Evolutionary conservation across 2,888 invertebrate genomes (phyloP).

Genomic region (Tenthredo livida): DNA sequence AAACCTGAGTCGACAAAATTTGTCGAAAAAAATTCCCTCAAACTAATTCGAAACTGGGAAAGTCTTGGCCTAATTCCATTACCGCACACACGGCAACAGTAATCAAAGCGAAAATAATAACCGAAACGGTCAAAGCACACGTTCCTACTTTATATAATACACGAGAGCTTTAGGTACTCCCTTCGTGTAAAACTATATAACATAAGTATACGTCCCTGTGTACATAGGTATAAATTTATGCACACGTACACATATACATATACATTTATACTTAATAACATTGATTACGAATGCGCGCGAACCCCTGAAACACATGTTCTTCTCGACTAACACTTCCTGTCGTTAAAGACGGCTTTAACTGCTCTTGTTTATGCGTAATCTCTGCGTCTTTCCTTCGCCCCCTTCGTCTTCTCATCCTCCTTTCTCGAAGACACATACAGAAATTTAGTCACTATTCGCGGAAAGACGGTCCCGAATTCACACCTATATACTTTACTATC

Average conservation of each 20-base stretch:
- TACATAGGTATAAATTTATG: slow-evolving; percentile 18
- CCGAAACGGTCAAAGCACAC: slow-evolving; percentile 43
- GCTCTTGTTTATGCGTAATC: slow-evolving; percentile 66
- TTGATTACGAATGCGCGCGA: slow-evolving; percentile 71
- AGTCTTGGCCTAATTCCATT: not conserved
- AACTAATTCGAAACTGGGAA: slow-evolving; percentile 32
- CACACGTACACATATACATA: slow-evolving; percentile 17
- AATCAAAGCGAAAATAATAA: slow-evolving; percentile 52
- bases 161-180: not conserved
- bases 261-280: slow-evolving; percentile 48
- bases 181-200: not conserved
- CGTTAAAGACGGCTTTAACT: slow-evolving; percentile 75
- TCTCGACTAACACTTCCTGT: slow-evolving; percentile 74
- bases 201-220: not conserved
- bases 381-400: slow-evolving; percentile 55
- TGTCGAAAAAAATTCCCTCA: slow-evolving; percentile 35
- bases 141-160: not conserved
- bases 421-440: not conserved
- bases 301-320: slow-evolving; percentile 74
- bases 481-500: not conserved
- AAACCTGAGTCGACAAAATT: slow-evolving; percentile 50
- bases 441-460: slow-evolving; percentile 1
- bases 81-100: slow-evolving; percentile 22
- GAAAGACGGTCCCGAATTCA: not conserved
- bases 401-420: slow-evolving; percentile 25